A percentile compares a stretch with the other conserved stretches of the same genome.
These are phyloP conservation scores for Tridacna crocea DNA, from an alignment of 2,888 invertebrate genomes.

Conservation along the genomic window DNA sequence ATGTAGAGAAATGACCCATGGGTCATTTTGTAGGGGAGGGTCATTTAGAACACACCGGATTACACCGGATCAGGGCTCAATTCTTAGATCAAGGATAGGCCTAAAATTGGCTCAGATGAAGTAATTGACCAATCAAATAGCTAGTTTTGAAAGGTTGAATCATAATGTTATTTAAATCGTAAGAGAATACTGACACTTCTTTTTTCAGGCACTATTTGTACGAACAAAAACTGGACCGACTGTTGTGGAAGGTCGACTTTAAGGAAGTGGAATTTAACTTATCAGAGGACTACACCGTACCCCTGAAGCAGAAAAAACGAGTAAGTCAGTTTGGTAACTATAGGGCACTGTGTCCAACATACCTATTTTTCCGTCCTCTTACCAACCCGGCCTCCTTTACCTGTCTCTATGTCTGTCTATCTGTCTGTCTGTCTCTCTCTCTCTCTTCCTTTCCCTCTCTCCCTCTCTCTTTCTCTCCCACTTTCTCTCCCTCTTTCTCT, in stretches of 20 bases:
- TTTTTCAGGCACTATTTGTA: constrained; percentile 94
- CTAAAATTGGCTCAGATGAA: too few species aligned
- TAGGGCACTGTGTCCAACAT: not conserved
- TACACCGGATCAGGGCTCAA: too few species aligned
- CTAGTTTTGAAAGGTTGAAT: too few species aligned
- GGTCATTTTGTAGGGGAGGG: too few species aligned
- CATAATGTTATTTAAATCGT: too few species aligned
- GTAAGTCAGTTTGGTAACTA: not conserved
- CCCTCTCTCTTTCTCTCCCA: too few species aligned
- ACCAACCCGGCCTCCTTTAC: not conserved
- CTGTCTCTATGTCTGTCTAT: constrained; percentile 9
- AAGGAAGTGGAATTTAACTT: constrained; percentile 87
- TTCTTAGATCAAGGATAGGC: too few species aligned
- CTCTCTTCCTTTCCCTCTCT: not conserved
- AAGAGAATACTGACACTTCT: not conserved
- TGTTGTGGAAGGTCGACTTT: constrained; percentile 97
- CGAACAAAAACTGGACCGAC: constrained; percentile 97
- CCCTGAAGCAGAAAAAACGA: constrained; percentile 14
- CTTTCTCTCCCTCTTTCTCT: too few species aligned
- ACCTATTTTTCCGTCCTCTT: not conserved
- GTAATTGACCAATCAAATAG: too few species aligned
- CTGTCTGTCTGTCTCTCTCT: not conserved
- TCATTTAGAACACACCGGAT: too few species aligned
- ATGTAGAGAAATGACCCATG: too few species aligned
- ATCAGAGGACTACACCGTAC: constrained; percentile 16